These are phyloP conservation scores for Mamestra brassicae DNA, from an alignment of 2,888 invertebrate genomes.

Conservation along the genomic window DNA sequence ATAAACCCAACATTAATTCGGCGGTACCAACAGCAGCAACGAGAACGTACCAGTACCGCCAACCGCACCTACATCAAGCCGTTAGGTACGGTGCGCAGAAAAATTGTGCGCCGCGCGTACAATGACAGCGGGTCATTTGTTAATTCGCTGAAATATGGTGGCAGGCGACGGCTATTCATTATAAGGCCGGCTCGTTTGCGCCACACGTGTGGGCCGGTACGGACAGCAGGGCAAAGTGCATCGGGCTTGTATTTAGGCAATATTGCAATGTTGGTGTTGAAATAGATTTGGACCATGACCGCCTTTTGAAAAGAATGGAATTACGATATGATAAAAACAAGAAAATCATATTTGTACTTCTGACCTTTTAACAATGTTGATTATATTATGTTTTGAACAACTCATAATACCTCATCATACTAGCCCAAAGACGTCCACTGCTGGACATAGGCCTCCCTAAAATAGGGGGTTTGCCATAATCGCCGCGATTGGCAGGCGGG, in stretches of 20 bases:
- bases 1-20: constrained; percentile 80
- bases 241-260: neutral
- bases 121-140: constrained; percentile 89
- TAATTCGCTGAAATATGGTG: constrained; percentile 90
- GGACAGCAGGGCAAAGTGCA: constrained; percentile 73
- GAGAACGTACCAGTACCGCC: constrained; percentile 68
- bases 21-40: constrained; percentile 65
- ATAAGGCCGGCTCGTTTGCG: constrained; percentile 89
- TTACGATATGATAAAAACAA: too few relatives aligned
- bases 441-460: too few relatives aligned
- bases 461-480: too few relatives aligned
- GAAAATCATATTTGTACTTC: too few relatives aligned
- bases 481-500: too few relatives aligned
- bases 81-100: constrained; percentile 88
- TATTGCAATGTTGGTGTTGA: neutral
- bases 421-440: too few relatives aligned
- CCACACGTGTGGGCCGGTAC: constrained; percentile 86
- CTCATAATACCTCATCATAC: too few relatives aligned
- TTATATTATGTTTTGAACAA: too few relatives aligned
- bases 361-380: too few relatives aligned
- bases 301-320: too few relatives aligned
- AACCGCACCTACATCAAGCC: constrained; percentile 88
- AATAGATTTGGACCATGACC: neutral
- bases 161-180: constrained; percentile 89
- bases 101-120: constrained; percentile 87